Percentiles rank a stretch among this genome's conserved stretches.
Evolutionary conservation across 92 coral and sea anemone genomes (phyloP).

Genomic region (Porites divaricata): DNA sequence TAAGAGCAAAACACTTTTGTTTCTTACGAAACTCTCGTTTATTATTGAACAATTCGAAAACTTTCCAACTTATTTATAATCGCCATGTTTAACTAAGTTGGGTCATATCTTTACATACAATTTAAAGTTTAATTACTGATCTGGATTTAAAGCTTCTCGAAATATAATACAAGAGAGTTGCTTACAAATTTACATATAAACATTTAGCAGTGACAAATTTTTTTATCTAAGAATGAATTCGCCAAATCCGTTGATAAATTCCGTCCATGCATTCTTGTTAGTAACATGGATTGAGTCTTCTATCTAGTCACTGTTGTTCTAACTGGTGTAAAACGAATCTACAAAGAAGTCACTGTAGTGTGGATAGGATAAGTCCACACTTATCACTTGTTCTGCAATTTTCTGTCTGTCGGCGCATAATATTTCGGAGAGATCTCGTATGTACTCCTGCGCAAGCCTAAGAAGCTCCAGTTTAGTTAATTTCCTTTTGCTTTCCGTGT

Average conservation of each 20-base stretch:
- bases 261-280: background rate
- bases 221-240: background rate
- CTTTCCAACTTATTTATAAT: background rate
- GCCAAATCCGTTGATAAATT: background rate
- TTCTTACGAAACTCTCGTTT: background rate
- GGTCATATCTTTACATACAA: too few relatives aligned
- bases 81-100: background rate
- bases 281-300: background rate
- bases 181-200: too few relatives aligned
- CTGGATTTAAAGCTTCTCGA: too few relatives aligned
- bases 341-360: constrained; percentile 5
- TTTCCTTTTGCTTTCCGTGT: constrained; percentile 82
- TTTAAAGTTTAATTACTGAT: too few relatives aligned
- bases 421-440: constrained; percentile 70
- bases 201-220: too few relatives aligned
- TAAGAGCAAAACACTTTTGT: background rate
- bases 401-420: constrained; percentile 31
- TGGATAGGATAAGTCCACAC: background rate
- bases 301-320: background rate
- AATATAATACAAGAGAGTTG: too few relatives aligned
- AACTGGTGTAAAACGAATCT: constrained; percentile 7
- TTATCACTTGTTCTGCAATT: constrained; percentile 4
- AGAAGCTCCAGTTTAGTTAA: constrained; percentile 90
- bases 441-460: constrained; percentile 91
- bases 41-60: background rate